Evolutionary conservation across 2,113 vertebrate genomes (phyloP), one percentile per base, ranked within the genome.

Genomic region (Oreochromis spilurus): DNA sequence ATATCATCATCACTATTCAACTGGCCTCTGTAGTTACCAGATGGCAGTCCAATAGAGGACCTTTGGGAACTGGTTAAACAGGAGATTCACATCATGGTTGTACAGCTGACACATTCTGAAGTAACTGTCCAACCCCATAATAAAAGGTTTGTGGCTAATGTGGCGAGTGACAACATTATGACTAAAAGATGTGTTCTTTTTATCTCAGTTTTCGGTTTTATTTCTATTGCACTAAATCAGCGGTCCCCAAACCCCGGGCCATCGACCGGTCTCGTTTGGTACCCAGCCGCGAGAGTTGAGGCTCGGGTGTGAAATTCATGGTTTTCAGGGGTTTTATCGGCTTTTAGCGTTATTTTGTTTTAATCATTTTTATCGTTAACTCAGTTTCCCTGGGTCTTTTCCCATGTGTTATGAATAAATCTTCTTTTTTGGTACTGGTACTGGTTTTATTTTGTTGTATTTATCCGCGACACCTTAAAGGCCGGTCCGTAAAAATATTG

Each of bases 191-290:
- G 5, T 62, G 36, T 62, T 36, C 31, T n/a, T 65, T 65, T 65
- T 36, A 65, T n/a, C 60, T 36, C 31, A 36, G 31, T 36, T 65
- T 65, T 65, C 4, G 4, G 2, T 36, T 65, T 65, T 36, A 31
- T 65, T 65, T 65, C 31, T 36, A n/a, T n/a, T n/a, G 17, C 60
- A 36, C 31, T 65, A n/a, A 65, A 65, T 65, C 60, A 65, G 57
- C 17, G 5, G 57, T 60, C 1, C 29, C 29, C 55, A 58, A 58
- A 26, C 29, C 55, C 14, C 14, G 0, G 55, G 1, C 55, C 26
- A 31, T 58, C 26, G 55, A 31, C 2, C 0, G 2, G 55, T 58
- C 55, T 58, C 4, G 2, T 58, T 16, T 58, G 29, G 13, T 31
- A 31, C 55, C 14, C 2, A 58, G 55, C 26, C 31, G 55, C 4